Base-by-base conservation (phyloP, 2,113 vertebrate genomes). In the Pelvicachromis taeniatus region DNA sequence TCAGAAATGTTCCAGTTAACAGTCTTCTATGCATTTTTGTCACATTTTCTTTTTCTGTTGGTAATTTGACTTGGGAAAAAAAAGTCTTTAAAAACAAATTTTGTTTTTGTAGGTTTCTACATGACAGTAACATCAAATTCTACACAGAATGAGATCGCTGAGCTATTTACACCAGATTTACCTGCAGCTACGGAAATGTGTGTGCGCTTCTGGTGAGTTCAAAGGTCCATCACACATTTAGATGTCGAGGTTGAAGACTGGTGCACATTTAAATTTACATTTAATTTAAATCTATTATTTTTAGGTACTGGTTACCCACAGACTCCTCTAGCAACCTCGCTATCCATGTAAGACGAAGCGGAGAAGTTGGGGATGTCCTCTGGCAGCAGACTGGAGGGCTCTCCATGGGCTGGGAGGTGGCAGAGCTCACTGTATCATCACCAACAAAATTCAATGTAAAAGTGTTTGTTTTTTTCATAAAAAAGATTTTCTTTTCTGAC, bases 361-460 rank as follows among this genome's bases (percentile, higher is more conserved):
- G 65, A 7, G 75, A 92, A 6, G 29, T 31, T 31, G 59, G 80
- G 5, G 21, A 84, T 5, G 79, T 80, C 5, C 87, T 96, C 65
- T 96, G 95, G 95, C 31, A 88, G 31, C 85, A 90, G n/a, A 93
- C 91, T 82, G 91, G 90, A 54, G 86, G 12, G 0, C 26, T 85
- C 9, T 94, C 95, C 77, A 17, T 78, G 52, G 81, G 59, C 29
- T 96, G 96, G 96, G 94, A 95, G 85, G 83, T 96, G 52, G 94
- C 96, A 54, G 92, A 96, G 73, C 92, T 96, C 90, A 95, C 93
- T 1, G 89, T 96, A 54, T 95, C 95, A 17, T 94, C 95, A 8
- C 94, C 93, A 29, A 56, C 83, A 65, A 89, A 81, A 59, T 95
- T 94, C 65, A 80, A 58, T 31, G 96, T 96, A 86, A 93, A 91